Evolutionary conservation across 1,140 invertebrate genomes (phyloP).

Genomic region (Drosophila parvula): DNA sequence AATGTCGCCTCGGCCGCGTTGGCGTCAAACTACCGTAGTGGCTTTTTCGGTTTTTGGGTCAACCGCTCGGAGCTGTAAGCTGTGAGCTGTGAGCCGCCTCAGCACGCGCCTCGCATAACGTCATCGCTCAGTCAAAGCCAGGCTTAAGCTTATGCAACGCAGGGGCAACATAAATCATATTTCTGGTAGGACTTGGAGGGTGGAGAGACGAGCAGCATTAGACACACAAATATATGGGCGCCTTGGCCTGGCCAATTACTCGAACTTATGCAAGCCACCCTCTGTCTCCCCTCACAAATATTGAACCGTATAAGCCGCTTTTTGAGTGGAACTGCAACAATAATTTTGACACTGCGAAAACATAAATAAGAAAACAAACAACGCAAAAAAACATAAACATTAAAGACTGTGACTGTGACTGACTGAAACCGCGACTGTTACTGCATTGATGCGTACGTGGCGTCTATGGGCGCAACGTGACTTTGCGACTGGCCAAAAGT

Average conservation of each 20-base stretch:
- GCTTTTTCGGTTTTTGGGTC: slow-evolving; percentile 66
- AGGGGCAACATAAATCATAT: slow-evolving; percentile 62
- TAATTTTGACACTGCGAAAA: slow-evolving; percentile 39
- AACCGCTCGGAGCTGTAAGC: slow-evolving; percentile 19
- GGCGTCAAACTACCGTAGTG: slow-evolving; percentile 70
- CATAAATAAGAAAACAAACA: slow-evolving; percentile 53
- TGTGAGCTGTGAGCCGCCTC: slow-evolving; percentile 28
- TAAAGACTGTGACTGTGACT: slow-evolving; percentile 48
- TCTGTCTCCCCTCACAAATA: background rate
- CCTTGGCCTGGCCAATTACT: slow-evolving; percentile 62
- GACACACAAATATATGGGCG: slow-evolving; percentile 28
- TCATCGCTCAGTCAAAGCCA: slow-evolving; percentile 39
- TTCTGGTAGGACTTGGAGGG: background rate
- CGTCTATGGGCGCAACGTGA: slow-evolving; percentile 58
- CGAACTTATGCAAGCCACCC: slow-evolving; percentile 17
- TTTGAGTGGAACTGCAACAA: slow-evolving; percentile 42
- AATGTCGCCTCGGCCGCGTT: slow-evolving; percentile 56
- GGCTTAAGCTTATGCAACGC: slow-evolving; percentile 63
- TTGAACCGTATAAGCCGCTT: slow-evolving; percentile 25
- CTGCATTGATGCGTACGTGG: slow-evolving; percentile 61
- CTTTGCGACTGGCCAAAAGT: slow-evolving; percentile 36
- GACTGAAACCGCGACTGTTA: slow-evolving; percentile 12
- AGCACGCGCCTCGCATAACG: slow-evolving; percentile 67
- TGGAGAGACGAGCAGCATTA: background rate
- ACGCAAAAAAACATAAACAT: slow-evolving; percentile 40